Percentiles rank a stretch among this genome's conserved stretches.
Evolutionary conservation across 2,888 invertebrate genomes (phyloP).

Genomic region (Gymnoscelis rufifasciata): DNA sequence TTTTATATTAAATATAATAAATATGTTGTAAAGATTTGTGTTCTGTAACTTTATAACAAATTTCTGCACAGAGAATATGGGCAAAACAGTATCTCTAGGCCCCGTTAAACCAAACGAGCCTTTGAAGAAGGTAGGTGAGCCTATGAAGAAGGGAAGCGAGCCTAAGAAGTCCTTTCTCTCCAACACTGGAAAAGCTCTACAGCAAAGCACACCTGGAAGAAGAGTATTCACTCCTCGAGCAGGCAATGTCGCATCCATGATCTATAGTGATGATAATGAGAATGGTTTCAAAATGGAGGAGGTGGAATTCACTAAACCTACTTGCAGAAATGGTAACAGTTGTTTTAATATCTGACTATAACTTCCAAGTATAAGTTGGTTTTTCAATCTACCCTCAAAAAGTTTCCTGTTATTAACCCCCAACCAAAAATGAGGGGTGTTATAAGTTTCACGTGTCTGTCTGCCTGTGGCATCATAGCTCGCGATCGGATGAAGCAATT

Average conservation of each 20-base stretch:
- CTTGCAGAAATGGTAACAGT: slow-evolving; percentile 34
- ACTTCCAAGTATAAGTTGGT: slow-evolving; percentile 24
- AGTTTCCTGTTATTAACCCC: no score
- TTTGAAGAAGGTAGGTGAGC: neutral
- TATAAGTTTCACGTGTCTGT: no score
- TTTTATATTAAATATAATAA: no score
- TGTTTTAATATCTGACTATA: no score
- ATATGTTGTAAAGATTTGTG: no score
- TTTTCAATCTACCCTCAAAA: neutral
- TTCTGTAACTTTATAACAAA: neutral
- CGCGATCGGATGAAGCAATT: no score
- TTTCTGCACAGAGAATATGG: slow-evolving; percentile 56
- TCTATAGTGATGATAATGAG: slow-evolving; percentile 54
- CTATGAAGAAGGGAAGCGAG: slow-evolving; percentile 49
- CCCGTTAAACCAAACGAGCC: slow-evolving; percentile 63
- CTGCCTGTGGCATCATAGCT: no score
- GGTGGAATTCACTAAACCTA: slow-evolving; percentile 58
- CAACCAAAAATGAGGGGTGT: no score
- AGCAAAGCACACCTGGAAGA: slow-evolving; percentile 53
- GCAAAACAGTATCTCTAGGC: slow-evolving; percentile 51
- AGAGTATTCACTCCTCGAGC: slow-evolving; percentile 56
- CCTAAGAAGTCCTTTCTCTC: slow-evolving; percentile 62
- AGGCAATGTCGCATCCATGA: slow-evolving; percentile 54
- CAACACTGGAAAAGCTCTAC: slow-evolving; percentile 58
- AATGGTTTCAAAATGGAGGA: slow-evolving; percentile 43